phyloP scores from a whole-genome alignment of 2,888 invertebrate species.

The Lasioglossum malachurum region DNA sequence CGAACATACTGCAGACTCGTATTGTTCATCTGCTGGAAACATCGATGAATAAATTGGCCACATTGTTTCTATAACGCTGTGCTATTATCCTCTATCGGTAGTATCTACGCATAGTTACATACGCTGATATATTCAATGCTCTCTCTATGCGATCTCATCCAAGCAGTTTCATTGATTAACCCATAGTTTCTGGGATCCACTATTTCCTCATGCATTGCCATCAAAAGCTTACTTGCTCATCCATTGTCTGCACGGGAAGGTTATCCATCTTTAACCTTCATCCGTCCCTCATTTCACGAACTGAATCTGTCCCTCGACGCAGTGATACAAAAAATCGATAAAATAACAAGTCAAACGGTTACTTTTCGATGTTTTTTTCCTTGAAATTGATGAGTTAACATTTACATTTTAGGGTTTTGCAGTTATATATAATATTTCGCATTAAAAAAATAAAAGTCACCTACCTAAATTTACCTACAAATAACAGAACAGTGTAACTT shows the following conservation, averaged over 20 bases:
- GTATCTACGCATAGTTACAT: conserved; percentile 27
- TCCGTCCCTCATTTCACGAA: too few relatives aligned
- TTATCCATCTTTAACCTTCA: not conserved
- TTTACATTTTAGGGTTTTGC: too few relatives aligned
- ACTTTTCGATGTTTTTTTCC: too few relatives aligned
- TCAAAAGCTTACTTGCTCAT: not conserved
- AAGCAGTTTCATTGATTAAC: not conserved
- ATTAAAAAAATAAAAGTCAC: too few relatives aligned
- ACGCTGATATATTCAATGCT: conserved; percentile 22
- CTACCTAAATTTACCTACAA: too few relatives aligned
- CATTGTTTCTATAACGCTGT: conserved; percentile 46
- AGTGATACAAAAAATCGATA: too few relatives aligned
- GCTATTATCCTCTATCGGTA: conserved; percentile 34
- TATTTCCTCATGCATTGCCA: not conserved
- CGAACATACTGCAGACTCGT: conserved; percentile 45
- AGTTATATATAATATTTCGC: too few relatives aligned
- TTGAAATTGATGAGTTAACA: too few relatives aligned
- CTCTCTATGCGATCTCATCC: conserved; percentile 7
- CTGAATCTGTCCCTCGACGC: too few relatives aligned
- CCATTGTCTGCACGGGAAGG: not conserved
- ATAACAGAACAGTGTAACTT: too few relatives aligned
- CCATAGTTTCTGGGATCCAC: too few relatives aligned
- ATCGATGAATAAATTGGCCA: conserved; percentile 68
- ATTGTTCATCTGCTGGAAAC: conserved; percentile 69
- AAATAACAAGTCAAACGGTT: too few relatives aligned